A percentile compares a stretch with the other conserved stretches of the same genome.
phyloP scores from a whole-genome alignment of 2,797 vertebrate species.

The Galaxias olidus region DNA sequence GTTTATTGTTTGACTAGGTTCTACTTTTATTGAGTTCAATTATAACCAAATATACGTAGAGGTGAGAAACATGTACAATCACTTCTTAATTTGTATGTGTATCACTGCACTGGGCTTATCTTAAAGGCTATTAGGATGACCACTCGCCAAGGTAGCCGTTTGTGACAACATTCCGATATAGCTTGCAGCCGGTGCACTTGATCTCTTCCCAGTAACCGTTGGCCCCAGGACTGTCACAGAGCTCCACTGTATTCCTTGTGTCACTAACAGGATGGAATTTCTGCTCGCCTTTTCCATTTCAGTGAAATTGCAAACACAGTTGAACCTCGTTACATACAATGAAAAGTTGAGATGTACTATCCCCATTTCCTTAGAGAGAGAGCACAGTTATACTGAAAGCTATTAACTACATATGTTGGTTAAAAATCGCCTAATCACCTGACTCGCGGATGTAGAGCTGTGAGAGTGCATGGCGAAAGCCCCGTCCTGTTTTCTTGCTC shows the following conservation, averaged over 20 bases:
- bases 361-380: too few relatives aligned
- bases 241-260: slow-evolving; percentile 42
- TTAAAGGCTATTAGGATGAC: neutral
- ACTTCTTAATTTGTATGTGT: too few relatives aligned
- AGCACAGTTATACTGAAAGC: neutral
- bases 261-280: neutral
- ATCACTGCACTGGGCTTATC: too few relatives aligned
- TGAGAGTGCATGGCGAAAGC: slow-evolving; percentile 51
- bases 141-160: slow-evolving; percentile 45
- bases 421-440: slow-evolving; percentile 37
- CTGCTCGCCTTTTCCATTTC: slow-evolving; percentile 38
- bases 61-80: too few relatives aligned
- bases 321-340: too few relatives aligned
- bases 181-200: slow-evolving; percentile 47
- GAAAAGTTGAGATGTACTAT: too few relatives aligned
- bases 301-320: too few relatives aligned
- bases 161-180: slow-evolving; percentile 47
- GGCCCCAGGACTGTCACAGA: slow-evolving; percentile 20
- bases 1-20: too few relatives aligned
- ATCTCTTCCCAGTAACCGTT: slow-evolving; percentile 56
- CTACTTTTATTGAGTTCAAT: too few relatives aligned
- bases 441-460: slow-evolving; percentile 59
- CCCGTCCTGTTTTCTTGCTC: slow-evolving; percentile 54
- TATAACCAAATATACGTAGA: too few relatives aligned
- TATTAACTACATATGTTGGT: too few relatives aligned